A percentile compares a stretch with the other conserved stretches of the same genome.
Evolutionary conservation across 2,797 vertebrate species (phyloP).

Genomic region (Columba guinea): DNA sequence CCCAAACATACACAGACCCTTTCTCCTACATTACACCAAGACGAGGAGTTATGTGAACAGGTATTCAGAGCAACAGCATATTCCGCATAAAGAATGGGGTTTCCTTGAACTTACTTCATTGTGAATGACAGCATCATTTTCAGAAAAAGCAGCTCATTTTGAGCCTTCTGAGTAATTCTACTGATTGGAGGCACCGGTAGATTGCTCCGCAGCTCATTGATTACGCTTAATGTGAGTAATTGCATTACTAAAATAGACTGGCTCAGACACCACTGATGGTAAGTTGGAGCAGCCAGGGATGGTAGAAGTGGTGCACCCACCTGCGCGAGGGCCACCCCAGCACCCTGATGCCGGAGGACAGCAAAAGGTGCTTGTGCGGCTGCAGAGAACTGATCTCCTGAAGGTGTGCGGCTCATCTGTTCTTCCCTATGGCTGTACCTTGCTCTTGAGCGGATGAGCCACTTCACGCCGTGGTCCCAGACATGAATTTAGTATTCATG

Average conservation of each 20-base stretch:
- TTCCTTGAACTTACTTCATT: neutral
- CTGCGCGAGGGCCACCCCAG: neutral
- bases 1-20: neutral
- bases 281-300: neutral
- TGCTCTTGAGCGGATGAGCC: neutral
- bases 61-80: neutral
- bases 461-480: neutral
- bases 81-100: neutral
- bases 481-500: constrained; percentile 11
- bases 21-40: neutral
- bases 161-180: constrained; percentile 29
- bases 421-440: neutral
- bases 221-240: constrained; percentile 15
- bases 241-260: constrained; percentile 7
- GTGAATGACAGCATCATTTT: constrained; percentile 6
- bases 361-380: neutral
- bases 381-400: neutral
- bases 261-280: neutral
- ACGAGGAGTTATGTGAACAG: neutral
- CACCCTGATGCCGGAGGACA: neutral
- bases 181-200: constrained; percentile 31
- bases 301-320: neutral
- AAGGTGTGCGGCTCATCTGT: neutral
- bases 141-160: constrained; percentile 4
- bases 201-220: constrained; percentile 43